These are phyloP conservation scores for Drosophila serrata DNA, from an alignment of 1,140 invertebrate genomes.

Conservation along the genomic window DNA sequence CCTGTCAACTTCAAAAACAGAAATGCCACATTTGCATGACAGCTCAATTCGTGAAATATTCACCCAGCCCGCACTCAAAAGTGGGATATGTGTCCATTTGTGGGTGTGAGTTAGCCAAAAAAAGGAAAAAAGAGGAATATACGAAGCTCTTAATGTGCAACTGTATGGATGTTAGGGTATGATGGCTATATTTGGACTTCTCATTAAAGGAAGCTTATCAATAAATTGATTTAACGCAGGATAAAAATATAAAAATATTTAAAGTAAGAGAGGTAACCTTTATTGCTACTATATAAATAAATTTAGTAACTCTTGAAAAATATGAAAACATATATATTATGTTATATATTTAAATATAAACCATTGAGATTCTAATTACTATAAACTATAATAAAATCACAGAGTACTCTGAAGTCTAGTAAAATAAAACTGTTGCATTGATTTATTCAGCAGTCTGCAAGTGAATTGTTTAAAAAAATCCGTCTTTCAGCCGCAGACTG, in stretches of 20 bases:
- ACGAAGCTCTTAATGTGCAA: constrained; percentile 24
- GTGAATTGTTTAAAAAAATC: constrained; percentile 29
- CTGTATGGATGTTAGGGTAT: constrained; percentile 33
- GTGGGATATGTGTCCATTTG: constrained; percentile 17
- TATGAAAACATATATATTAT: too few relatives aligned
- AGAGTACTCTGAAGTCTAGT: not conserved
- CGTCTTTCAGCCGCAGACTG: constrained; percentile 17
- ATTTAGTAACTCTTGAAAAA: too few relatives aligned
- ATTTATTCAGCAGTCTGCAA: constrained; percentile 51
- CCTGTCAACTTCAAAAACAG: constrained; percentile 82
- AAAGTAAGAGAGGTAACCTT: not conserved
- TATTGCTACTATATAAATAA: not conserved
- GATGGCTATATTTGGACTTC: not conserved
- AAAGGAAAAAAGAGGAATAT: constrained; percentile 16
- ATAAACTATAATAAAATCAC: too few relatives aligned
- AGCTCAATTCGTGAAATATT: constrained; percentile 83
- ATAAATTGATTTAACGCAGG: not conserved
- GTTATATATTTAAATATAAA: too few relatives aligned
- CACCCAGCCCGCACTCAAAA: constrained; percentile 26
- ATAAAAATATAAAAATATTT: not conserved
- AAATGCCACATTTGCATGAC: constrained; percentile 82
- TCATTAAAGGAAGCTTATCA: not conserved
- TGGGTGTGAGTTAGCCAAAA: constrained; percentile 39
- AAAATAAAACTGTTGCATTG: constrained; percentile 2
- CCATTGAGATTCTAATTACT: too few relatives aligned